phyloP scores from a whole-genome alignment of 2,113 vertebrate species.

The Hirundichthys speculiger region DNA sequence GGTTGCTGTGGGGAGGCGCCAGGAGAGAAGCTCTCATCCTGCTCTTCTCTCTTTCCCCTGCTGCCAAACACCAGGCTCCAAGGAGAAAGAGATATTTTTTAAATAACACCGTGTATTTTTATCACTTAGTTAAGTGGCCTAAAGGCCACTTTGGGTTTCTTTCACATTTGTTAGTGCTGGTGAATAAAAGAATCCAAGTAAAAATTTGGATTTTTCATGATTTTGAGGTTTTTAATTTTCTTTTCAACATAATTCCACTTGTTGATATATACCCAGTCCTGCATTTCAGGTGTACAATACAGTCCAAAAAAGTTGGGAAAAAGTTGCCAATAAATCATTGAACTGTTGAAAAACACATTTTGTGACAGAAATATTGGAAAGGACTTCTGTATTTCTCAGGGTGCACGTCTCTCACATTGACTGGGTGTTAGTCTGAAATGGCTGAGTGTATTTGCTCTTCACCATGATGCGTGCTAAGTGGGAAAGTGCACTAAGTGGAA shows the following conservation, averaged over 20 bases:
- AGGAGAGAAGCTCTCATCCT: slow-evolving; percentile 44
- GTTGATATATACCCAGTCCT: no score
- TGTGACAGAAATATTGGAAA: no score
- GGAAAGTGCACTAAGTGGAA: slow-evolving; percentile 46
- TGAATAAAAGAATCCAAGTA: neutral
- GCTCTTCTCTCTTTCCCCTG: slow-evolving; percentile 33
- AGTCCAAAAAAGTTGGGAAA: no score
- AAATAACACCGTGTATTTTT: neutral
- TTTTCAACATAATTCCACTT: no score
- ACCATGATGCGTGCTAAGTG: neutral
- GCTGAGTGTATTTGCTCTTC: neutral
- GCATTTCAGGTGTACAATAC: no score
- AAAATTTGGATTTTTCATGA: no score
- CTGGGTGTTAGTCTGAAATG: neutral
- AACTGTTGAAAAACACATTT: no score
- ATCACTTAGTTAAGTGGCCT: neutral
- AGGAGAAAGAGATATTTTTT: slow-evolving; percentile 31
- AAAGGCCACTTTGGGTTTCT: slow-evolving; percentile 17
- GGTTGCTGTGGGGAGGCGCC: slow-evolving; percentile 71
- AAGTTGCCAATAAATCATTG: no score
- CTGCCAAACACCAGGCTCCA: slow-evolving; percentile 39
- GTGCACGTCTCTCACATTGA: neutral
- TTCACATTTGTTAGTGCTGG: neutral
- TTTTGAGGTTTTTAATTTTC: neutral
- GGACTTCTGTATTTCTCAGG: no score